A percentile compares a stretch with the other conserved stretches of the same genome.
These are phyloP conservation scores for Ochotona curzoniae DNA, from an alignment of 2,113 vertebrate genomes.

Conservation along the genomic window DNA sequence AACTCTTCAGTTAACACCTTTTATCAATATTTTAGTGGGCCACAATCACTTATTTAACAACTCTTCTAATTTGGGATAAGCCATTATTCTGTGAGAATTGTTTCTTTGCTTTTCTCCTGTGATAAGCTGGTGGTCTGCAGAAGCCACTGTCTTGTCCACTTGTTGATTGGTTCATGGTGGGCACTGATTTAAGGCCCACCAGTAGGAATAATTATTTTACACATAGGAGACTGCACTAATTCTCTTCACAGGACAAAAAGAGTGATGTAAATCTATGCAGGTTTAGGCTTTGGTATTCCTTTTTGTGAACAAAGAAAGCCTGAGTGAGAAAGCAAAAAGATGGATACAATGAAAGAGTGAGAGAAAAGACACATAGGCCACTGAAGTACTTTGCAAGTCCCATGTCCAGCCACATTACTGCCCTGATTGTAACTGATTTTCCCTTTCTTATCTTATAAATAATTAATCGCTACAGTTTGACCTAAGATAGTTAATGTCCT, in stretches of 20 bases:
- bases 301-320: background rate
- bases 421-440: conserved; percentile 4
- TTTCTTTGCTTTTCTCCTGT: background rate
- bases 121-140: background rate
- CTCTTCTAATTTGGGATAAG: background rate
- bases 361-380: background rate
- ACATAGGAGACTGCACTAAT: background rate
- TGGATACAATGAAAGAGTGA: background rate
- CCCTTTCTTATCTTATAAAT: conserved; percentile 8
- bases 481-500: conserved; percentile 12
- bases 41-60: background rate
- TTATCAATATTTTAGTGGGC: background rate
- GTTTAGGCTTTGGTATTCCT: background rate
- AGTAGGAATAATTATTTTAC: background rate
- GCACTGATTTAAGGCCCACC: background rate
- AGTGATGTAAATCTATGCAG: background rate
- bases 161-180: background rate
- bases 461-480: conserved; percentile 43
- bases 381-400: background rate
- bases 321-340: background rate
- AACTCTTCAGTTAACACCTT: conserved; percentile 3
- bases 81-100: background rate
- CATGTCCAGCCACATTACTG: background rate
- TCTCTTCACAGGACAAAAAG: background rate
- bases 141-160: background rate